Evolutionary conservation across 2,797 vertebrate species (phyloP).

Genomic region (Sciurus carolinensis): DNA sequence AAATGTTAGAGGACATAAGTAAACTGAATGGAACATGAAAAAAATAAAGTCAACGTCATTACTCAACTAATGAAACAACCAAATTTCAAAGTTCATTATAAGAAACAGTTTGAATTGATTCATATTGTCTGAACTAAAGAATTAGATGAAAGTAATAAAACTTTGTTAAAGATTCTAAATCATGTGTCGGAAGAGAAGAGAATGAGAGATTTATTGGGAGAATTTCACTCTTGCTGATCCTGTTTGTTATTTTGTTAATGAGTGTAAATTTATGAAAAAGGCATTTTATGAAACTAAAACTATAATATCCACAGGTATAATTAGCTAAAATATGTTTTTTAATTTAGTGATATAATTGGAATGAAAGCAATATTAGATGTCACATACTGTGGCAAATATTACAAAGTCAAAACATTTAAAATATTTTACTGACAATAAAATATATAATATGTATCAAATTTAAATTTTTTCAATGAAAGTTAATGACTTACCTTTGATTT

Average conservation of each 20-base stretch:
- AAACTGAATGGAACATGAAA: neutral
- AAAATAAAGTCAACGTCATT: neutral
- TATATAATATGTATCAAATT: neutral
- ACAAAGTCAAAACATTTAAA: neutral
- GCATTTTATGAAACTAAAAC: neutral
- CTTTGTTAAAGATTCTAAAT: slow-evolving; percentile 13
- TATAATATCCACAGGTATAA: neutral
- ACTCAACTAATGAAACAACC: neutral
- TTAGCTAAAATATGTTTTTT: neutral
- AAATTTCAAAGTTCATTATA: neutral
- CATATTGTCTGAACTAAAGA: neutral
- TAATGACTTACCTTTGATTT: neutral
- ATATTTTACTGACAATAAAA: neutral
- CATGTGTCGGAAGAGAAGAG: neutral
- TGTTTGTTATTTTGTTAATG: neutral
- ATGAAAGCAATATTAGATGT: neutral
- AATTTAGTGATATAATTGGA: neutral
- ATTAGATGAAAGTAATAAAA: neutral
- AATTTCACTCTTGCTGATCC: neutral
- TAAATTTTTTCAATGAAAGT: neutral
- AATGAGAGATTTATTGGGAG: neutral
- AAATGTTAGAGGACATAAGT: too few species aligned
- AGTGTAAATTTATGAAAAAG: neutral
- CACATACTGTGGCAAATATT: neutral
- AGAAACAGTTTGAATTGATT: neutral